phyloP scores from a whole-genome alignment of 1,140 invertebrate species.

The Brachystomella parvula region DNA sequence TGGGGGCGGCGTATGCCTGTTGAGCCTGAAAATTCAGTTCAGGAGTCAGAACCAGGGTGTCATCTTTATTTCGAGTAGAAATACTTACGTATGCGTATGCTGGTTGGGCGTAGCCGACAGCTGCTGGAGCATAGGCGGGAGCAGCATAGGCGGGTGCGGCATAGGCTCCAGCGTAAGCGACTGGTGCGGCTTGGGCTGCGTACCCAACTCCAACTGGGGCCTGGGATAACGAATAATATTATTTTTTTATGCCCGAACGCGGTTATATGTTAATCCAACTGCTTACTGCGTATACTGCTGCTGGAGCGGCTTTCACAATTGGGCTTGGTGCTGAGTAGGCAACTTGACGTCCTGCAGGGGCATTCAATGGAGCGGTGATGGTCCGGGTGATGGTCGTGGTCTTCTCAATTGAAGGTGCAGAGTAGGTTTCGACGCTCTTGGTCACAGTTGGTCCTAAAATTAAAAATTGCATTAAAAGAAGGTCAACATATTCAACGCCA shows the following conservation, averaged over 20 bases:
- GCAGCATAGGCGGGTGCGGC: background rate
- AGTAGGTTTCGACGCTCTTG: constrained; percentile 34
- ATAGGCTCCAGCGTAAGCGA: background rate
- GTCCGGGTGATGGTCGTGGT: constrained; percentile 36
- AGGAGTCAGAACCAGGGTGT: too few relatives aligned
- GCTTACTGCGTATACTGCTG: background rate
- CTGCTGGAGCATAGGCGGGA: constrained; percentile 3
- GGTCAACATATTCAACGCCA: background rate
- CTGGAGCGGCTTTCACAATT: constrained; percentile 17
- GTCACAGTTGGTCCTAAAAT: constrained; percentile 35
- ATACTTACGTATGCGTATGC: background rate
- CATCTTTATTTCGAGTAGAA: too few relatives aligned
- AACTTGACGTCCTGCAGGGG: constrained; percentile 30
- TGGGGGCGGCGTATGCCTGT: background rate
- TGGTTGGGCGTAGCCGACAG: background rate
- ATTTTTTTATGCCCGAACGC: too few relatives aligned
- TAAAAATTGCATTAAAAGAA: constrained; percentile 20
- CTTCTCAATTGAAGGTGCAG: constrained; percentile 36
- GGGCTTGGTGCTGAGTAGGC: constrained; percentile 25
- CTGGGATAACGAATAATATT: too few relatives aligned
- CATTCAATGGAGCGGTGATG: constrained; percentile 33
- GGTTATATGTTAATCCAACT: too few relatives aligned
- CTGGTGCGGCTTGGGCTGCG: constrained; percentile 3
- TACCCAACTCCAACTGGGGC: background rate
- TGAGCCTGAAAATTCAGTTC: background rate